Evolutionary conservation across 2,113 vertebrate species (phyloP).

Genomic region (Bolborhynchus lineola): DNA sequence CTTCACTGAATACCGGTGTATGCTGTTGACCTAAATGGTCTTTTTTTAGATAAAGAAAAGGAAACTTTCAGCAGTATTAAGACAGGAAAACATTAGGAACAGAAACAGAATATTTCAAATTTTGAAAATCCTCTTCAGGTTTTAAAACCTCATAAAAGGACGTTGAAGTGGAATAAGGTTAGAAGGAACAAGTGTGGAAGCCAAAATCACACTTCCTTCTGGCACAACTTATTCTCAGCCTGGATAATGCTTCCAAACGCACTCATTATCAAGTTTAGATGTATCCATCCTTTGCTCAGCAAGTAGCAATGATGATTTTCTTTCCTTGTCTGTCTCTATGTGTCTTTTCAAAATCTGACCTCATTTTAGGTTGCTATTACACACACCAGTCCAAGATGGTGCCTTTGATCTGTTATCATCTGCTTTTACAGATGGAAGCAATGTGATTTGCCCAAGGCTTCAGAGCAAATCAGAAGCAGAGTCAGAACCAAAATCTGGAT

Average conservation of each 20-base stretch:
- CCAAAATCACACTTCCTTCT: not conserved
- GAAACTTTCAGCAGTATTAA: not conserved
- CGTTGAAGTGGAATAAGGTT: not conserved
- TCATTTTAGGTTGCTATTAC: not conserved
- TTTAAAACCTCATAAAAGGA: not conserved
- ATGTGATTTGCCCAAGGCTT: conserved; percentile 23
- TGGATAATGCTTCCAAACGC: not conserved
- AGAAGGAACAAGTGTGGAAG: not conserved
- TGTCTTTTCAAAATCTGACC: conserved; percentile 5
- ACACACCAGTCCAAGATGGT: not conserved
- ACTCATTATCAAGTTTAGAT: not conserved
- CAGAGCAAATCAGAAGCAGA: conserved; percentile 43
- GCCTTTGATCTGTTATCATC: conserved; percentile 51
- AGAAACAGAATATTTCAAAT: not conserved
- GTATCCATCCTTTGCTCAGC: not conserved
- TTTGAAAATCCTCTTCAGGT: not conserved
- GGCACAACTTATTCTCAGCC: not conserved
- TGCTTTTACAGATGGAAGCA: conserved; percentile 46
- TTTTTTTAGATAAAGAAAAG: not conserved
- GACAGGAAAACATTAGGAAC: not conserved
- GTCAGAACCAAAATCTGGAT: conserved; percentile 30
- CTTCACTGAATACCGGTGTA: not conserved
- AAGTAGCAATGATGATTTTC: not conserved
- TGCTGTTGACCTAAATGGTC: not conserved
- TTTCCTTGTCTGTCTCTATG: not conserved